Evolutionary conservation across 2,888 invertebrate genomes (phyloP).

Genomic region (Pheosia gnoma): DNA sequence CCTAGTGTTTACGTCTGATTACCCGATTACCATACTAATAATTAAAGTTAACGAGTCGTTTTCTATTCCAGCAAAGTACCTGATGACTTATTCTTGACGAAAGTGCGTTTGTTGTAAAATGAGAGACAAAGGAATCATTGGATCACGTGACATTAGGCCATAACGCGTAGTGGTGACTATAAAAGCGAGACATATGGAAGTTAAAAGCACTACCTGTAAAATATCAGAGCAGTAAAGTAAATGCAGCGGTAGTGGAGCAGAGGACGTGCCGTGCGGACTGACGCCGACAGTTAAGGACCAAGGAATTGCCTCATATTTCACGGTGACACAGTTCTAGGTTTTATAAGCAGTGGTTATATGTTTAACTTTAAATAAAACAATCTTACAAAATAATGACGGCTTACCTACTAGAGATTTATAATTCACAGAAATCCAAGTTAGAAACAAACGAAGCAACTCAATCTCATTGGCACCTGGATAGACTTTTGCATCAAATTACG

Average conservation of each 20-base stretch:
- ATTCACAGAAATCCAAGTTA: too few species aligned
- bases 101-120: conserved; percentile 18
- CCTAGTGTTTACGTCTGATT: too few species aligned
- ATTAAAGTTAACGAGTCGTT: too few species aligned
- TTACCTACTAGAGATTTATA: too few species aligned
- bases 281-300: conserved; percentile 44
- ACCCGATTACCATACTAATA: too few species aligned
- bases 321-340: conserved; percentile 39
- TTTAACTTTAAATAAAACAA: too few species aligned
- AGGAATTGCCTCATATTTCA: conserved; percentile 43
- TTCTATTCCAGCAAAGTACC: too few species aligned
- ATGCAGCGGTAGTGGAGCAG: conserved; percentile 70
- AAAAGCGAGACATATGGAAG: conserved; percentile 80
- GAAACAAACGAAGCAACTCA: too few species aligned
- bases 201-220: conserved; percentile 82
- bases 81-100: neutral
- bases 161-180: conserved; percentile 78
- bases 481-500: too few species aligned
- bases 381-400: neutral
- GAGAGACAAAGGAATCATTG: conserved; percentile 52
- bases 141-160: conserved; percentile 78
- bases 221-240: conserved; percentile 83
- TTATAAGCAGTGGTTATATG: neutral
- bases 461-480: too few species aligned
- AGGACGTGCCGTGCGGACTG: conserved; percentile 65